phyloP scores from a whole-genome alignment of 2,113 vertebrate species.

The Phoxinus phoxinus region DNA sequence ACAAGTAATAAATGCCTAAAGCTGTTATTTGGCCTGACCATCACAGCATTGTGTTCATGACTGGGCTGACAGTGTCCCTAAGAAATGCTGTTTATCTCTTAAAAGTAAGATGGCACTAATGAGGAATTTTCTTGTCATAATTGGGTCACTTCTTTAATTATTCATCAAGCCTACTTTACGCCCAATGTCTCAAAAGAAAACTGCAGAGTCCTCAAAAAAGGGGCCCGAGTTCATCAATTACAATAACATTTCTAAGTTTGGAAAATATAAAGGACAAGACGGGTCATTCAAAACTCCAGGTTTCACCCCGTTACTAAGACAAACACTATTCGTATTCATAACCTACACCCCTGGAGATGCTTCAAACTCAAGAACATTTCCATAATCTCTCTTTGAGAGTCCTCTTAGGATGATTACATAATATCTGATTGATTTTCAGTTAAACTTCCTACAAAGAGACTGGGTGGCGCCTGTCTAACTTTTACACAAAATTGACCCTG shows the following conservation, averaged over 20 bases:
- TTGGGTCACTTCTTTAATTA: conserved; percentile 50
- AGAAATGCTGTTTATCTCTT: conserved; percentile 8
- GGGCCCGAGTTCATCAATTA: not conserved
- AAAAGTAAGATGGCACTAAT: not conserved
- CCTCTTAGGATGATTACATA: not conserved
- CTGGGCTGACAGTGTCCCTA: conserved; percentile 28
- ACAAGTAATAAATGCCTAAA: conserved; percentile 16
- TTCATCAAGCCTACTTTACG: conserved; percentile 38
- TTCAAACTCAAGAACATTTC: conserved; percentile 24
- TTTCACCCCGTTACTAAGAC: not conserved
- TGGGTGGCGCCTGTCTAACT: conserved; percentile 2
- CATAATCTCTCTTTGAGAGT: conserved; percentile 23
- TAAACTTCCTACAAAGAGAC: conserved; percentile 3
- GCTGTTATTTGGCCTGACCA: conserved; percentile 23
- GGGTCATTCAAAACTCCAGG: conserved; percentile 9
- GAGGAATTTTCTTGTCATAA: conserved; percentile 43
- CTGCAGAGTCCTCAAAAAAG: conserved; percentile 6
- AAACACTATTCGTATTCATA: not conserved
- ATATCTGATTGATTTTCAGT: conserved; percentile 32
- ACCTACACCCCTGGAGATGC: not conserved
- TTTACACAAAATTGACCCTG: not conserved
- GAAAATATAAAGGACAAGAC: not conserved
- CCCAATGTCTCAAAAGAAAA: conserved; percentile 13
- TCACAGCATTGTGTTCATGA: not conserved
- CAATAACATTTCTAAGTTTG: not conserved